Conservation (phyloP, 2,113 vertebrate species). For the Tyrannus savana region DNA sequence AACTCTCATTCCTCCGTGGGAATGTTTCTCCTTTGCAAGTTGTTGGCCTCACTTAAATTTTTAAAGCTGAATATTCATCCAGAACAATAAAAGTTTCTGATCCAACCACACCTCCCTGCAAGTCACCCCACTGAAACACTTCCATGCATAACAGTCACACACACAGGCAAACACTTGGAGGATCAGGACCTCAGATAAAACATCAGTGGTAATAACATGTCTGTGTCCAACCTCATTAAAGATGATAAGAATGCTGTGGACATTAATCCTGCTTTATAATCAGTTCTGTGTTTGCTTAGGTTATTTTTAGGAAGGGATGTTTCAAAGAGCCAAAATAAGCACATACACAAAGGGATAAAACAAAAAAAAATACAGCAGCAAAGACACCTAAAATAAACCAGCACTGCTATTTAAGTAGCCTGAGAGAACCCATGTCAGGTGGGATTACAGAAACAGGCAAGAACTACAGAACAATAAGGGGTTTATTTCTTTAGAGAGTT, state of each 20-base stretch:
- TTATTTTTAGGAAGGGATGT: conserved; percentile 31
- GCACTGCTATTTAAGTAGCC: background rate
- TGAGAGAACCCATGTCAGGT: background rate
- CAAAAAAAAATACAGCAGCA: background rate
- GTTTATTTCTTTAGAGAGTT: background rate
- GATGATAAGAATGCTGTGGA: background rate
- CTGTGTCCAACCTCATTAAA: background rate
- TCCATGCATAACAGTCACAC: background rate
- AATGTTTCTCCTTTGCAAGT: background rate
- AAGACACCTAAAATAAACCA: conserved; percentile 29
- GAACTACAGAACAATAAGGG: background rate
- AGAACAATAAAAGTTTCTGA: background rate
- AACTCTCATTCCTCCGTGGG: background rate
- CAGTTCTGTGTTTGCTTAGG: background rate
- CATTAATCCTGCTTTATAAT: conserved; percentile 3
- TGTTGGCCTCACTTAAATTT: background rate
- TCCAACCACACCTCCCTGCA: background rate
- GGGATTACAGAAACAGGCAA: background rate
- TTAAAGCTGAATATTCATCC: background rate
- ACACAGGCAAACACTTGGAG: background rate
- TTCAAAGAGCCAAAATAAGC: background rate
- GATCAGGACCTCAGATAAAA: conserved; percentile 7
- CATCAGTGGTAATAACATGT: background rate
- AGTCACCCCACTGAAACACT: background rate
- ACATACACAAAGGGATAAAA: background rate